A percentile compares a stretch with the other conserved stretches of the same genome.
Evolutionary conservation across 35 echinoderm and acorn worm genomes (phyloP).

Genomic region (Ophiothrix spiculata): DNA sequence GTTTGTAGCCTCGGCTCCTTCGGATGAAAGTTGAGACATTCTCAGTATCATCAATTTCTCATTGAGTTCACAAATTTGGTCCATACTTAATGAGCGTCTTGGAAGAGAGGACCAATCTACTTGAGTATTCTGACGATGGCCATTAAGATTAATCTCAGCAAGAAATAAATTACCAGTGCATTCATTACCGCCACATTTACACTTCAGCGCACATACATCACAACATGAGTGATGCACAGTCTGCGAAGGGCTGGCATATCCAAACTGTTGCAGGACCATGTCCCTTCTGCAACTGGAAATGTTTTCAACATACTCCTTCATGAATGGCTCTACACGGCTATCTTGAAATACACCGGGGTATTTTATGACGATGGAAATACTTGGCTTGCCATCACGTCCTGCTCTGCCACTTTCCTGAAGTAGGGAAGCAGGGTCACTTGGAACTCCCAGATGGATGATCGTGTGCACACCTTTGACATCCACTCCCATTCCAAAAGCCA

Average conservation of each 20-base stretch:
- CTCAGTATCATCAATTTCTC: background rate
- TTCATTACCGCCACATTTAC: conserved; percentile 18
- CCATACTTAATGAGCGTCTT: background rate
- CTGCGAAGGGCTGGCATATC: background rate
- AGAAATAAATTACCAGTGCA: background rate
- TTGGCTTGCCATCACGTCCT: conserved; percentile 33
- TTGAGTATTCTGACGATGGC: background rate
- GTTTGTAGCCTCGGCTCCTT: background rate
- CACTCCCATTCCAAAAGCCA: conserved; percentile 57
- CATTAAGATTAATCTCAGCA: background rate
- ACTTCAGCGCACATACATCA: conserved; percentile 38
- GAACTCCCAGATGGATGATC: conserved; percentile 35
- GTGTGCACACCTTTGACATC: conserved; percentile 40
- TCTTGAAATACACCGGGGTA: conserved; percentile 9
- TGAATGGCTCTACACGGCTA: background rate
- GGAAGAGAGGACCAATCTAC: background rate
- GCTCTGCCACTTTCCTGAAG: conserved; percentile 56
- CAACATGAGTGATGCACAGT: conserved; percentile 18
- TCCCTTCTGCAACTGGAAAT: conserved; percentile 12
- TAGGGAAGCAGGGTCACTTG: conserved; percentile 23
- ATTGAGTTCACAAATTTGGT: background rate
- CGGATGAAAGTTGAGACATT: background rate
- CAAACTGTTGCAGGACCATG: conserved; percentile 34
- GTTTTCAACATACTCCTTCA: conserved; percentile 42
- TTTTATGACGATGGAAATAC: conserved; percentile 19